Percentiles rank a stretch among this genome's conserved stretches.
Conservation (phyloP, 2,797 vertebrate genomes). For the Chaetodon trifasciatus region DNA sequence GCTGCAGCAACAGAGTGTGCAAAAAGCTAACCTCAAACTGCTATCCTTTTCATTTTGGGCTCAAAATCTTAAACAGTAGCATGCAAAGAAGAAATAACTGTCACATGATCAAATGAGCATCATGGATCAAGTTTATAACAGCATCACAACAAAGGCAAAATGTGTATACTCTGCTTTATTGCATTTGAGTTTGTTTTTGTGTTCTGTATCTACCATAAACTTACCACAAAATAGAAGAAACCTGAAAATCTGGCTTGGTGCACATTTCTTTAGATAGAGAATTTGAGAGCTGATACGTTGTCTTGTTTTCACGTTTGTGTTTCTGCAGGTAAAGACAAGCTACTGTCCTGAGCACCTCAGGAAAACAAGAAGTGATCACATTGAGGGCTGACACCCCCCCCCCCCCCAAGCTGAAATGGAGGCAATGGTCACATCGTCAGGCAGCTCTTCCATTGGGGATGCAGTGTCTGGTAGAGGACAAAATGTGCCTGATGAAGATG, state of each 20-base stretch:
- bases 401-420: slow-evolving; percentile 5
- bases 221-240: background rate
- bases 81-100: background rate
- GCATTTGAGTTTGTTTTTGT: background rate
- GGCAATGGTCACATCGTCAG: background rate
- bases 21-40: background rate
- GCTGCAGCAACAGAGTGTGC: background rate
- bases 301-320: background rate
- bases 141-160: background rate
- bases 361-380: background rate
- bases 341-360: background rate
- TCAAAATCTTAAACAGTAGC: background rate
- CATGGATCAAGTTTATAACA: background rate
- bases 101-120: background rate
- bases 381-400: background rate
- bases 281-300: background rate
- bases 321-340: slow-evolving; percentile 31
- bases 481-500: slow-evolving; percentile 53
- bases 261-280: background rate
- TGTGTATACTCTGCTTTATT: background rate
- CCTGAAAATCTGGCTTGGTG: slow-evolving; percentile 19
- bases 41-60: background rate
- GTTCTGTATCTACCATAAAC: background rate
- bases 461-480: slow-evolving; percentile 69
- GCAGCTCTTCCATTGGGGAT: slow-evolving; percentile 62